Evolutionary conservation across 2,797 vertebrate genomes (phyloP).

Genomic region (Anas georgica): DNA sequence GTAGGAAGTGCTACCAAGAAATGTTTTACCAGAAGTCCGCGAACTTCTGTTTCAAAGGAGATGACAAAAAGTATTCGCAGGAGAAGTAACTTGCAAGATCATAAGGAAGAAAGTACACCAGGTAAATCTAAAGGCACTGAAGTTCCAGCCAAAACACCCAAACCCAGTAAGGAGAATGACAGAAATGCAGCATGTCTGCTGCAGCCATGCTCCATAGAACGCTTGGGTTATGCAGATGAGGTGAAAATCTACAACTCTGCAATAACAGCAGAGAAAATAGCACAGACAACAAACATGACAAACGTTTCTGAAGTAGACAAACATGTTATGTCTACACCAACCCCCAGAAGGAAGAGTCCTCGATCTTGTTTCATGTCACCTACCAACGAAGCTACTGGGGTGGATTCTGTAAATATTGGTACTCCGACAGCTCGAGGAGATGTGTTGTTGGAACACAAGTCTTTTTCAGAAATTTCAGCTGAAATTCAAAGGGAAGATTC

Average conservation of each 20-base stretch:
- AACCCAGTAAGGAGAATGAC: not conserved
- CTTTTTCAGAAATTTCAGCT: not conserved
- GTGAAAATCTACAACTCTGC: fast-evolving
- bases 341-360: not conserved
- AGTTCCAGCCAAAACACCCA: not conserved
- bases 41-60: not conserved
- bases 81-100: not conserved
- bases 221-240: not conserved
- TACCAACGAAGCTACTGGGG: fast-evolving
- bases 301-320: not conserved
- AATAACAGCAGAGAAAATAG: not conserved
- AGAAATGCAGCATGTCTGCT: not conserved
- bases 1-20: not conserved
- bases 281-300: fast-evolving
- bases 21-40: not conserved
- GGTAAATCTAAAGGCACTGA: not conserved
- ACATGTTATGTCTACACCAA: not conserved
- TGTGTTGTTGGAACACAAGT: fast-evolving
- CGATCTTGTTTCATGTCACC: fast-evolving
- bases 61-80: fast-evolving
- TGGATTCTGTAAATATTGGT: not conserved
- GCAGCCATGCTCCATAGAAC: not conserved
- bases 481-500: not conserved
- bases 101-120: not conserved
- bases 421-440: not conserved